Evolutionary conservation across 2,797 vertebrate genomes (phyloP), one percentile per base, ranked within the genome.

Genomic region (Chiloscyllium punctatum): DNA sequence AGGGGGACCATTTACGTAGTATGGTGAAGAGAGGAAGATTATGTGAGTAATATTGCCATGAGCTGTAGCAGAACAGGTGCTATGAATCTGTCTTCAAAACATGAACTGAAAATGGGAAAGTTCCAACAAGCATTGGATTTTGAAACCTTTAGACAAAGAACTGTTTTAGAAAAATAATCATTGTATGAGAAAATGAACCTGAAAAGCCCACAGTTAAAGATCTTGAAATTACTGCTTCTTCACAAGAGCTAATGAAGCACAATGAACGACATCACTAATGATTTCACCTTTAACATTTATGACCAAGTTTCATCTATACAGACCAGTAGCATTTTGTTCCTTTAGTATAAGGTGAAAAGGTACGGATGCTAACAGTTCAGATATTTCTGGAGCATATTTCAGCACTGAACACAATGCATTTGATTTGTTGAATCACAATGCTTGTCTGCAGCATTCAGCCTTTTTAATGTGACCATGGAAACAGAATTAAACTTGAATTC

Each of bases 391-490:
- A 94, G 21, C 62, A 8, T n/a, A 69, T 92, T 69, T 37, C 62
- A 69, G 51, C 9, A 21, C 37, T 69, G 62, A 94, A 42, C 37
- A 94, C 91, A 94, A 94, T 37, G 57, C 23, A 23, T 42, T 69
- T 42, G 18, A 94, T 94, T 69, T 25, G 68, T 42, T 68, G 91
- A 94, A 94, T 69, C 62, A 69, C 62, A 94, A 91, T 37, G 66
- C 66, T 69, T 94, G 91, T 23, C n/a, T 37, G 68, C 27, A 25
- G 37, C 66, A 69, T 94, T 69, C 91, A 94, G 91, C n/a, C 68
- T 94, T 72, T 74, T 72, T 94, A 68, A 68, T 94, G 91, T 69
- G 66, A 18, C 62, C 91, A 94, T 94, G 91, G 91, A 94, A 94
- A 94, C 91, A 94, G 66, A 69, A 69, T 23, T 94, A 37, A 69